Base-by-base conservation (phyloP, 2,888 invertebrate species). In the Chelonus formosanus region DNA sequence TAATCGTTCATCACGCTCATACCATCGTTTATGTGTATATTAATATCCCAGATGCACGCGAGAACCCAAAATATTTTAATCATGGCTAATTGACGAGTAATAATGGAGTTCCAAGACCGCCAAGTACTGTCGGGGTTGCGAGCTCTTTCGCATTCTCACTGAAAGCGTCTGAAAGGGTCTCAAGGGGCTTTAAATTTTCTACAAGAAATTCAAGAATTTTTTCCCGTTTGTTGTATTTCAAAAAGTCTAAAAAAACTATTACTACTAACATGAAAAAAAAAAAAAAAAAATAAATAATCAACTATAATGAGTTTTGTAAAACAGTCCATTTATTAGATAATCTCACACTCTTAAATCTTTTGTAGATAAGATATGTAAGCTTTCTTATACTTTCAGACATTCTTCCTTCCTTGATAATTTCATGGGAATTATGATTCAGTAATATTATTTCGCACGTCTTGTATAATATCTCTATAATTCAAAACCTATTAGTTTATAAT, bases 381-480 rank as follows among this genome's bases (percentile, higher is more conserved):
- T 80, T 81, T 83, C 80, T 80, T 81, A 81, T 69, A 71, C 71
- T 74, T 75, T 74, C 78, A 78, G 78, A 76, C 80, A 73, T 76
- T 76, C 76, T 82, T 82, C 80, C 82, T 80, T 82, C 80, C 79
- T 78, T 70, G 76, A 78, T 80, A 78, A 78, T 78, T 80, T 74
- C 70, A 70, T 75, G 73, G 71, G 76, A 81, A 82, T 82, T 80
- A 81, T 76, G 77, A 78, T 76, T 75, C 77, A 78, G 79, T 78
- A 78, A 57, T 58, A 48, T 53, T 45, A 8, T 59, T 54, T 57
- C n/a, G 40, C 70, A 68, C 75, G 74, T 76, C 72, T 74, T 76
- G 83, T 74, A 84, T 83, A 83, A 83, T 82, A 83, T 83, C 79
- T 81, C 82, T 79, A 83, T 84, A 83, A 82, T 82, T 83, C 83